A percentile compares a stretch with the other conserved stretches of the same genome.
phyloP scores from a whole-genome alignment of 2,797 vertebrate species.

The Pangasius djambal region DNA sequence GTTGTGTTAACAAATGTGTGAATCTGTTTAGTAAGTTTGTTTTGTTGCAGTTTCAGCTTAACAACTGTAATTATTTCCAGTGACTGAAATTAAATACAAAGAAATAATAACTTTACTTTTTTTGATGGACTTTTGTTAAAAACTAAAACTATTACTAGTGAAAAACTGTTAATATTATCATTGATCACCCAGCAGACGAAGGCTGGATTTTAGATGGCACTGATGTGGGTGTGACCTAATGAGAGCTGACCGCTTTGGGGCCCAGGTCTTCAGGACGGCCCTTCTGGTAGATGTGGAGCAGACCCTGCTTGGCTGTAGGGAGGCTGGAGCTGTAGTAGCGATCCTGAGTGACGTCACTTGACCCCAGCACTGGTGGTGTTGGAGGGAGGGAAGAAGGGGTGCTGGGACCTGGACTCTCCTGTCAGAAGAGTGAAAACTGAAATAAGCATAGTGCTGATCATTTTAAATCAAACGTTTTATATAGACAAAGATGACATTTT shows the following conservation, averaged over 20 bases:
- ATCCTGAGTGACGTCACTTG: conserved; percentile 57
- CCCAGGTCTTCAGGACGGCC: conserved; percentile 79
- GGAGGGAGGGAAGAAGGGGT: conserved; percentile 63
- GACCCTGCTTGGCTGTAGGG: conserved; percentile 85
- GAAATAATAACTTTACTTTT: not conserved
- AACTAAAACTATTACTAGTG: not conserved
- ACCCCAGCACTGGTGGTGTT: conserved; percentile 47
- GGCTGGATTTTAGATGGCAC: not conserved
- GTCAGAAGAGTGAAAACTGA: not conserved
- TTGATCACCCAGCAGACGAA: not conserved
- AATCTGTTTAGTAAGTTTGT: too few species aligned
- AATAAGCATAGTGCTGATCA: not conserved
- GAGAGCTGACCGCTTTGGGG: conserved; percentile 82
- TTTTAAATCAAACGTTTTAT: not conserved
- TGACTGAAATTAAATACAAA: not conserved
- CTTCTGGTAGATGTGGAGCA: conserved; percentile 87
- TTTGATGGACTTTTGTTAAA: not conserved
- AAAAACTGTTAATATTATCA: not conserved
- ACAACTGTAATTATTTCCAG: not conserved
- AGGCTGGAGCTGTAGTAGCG: conserved; percentile 75
- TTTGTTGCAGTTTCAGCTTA: not conserved
- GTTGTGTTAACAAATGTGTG: not conserved
- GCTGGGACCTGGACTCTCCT: conserved; percentile 65
- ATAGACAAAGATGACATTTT: not conserved
- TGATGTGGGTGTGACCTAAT: not conserved